These are phyloP conservation scores for Drosophila equinoxialis DNA, from an alignment of 1,140 invertebrate genomes.

Conservation along the genomic window DNA sequence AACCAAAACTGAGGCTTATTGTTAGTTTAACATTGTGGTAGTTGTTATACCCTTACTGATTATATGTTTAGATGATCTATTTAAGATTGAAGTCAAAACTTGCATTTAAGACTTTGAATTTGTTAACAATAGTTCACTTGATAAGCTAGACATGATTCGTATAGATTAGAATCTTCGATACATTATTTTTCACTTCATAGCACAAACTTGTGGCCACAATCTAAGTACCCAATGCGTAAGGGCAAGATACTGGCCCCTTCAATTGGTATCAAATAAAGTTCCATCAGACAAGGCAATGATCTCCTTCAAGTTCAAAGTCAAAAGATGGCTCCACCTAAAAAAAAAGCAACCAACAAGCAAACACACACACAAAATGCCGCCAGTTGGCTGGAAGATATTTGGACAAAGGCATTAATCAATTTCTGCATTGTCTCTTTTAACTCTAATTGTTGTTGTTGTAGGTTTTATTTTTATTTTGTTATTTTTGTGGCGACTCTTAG, in stretches of 20 bases:
- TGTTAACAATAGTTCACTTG: too few species aligned
- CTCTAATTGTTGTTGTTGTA: constrained; percentile 4
- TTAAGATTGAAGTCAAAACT: too few species aligned
- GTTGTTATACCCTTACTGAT: background rate
- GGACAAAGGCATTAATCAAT: constrained; percentile 66
- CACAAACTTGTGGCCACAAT: background rate
- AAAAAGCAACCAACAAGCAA: constrained; percentile 16
- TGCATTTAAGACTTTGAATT: too few species aligned
- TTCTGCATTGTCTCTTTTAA: constrained; percentile 29
- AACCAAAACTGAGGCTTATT: background rate
- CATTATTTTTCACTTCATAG: too few species aligned
- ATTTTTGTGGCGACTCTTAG: constrained; percentile 57
- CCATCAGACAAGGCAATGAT: constrained; percentile 53
- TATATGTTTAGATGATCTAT: too few species aligned
- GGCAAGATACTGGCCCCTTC: background rate
- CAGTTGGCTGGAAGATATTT: constrained; percentile 36
- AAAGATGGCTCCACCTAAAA: constrained; percentile 16
- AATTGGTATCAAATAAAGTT: constrained; percentile 42
- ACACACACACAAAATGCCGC: constrained; percentile 11
- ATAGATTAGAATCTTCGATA: too few species aligned
- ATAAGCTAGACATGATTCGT: too few species aligned
- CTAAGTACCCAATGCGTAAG: background rate
- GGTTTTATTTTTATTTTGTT: constrained; percentile 10
- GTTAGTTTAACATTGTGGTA: background rate
- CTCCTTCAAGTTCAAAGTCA: constrained; percentile 71